These are phyloP conservation scores for Chrysolina haemoptera DNA, from an alignment of 2,888 invertebrate species.

Conservation along the genomic window DNA sequence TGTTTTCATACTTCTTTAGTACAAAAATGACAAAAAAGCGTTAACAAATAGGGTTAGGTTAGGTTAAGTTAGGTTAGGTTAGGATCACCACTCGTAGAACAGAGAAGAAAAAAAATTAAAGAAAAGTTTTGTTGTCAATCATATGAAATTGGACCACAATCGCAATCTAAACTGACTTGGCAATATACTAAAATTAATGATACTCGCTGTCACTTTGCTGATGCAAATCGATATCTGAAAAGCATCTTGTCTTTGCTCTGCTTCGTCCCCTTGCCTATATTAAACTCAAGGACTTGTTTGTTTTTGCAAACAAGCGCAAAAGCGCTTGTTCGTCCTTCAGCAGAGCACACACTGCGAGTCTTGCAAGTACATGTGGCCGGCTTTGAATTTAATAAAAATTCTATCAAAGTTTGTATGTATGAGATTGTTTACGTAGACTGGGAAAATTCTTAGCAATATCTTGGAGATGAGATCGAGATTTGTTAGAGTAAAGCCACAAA, in stretches of 20 bases:
- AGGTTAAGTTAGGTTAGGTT: too few relatives aligned
- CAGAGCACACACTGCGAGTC: neutral
- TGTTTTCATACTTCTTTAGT: too few relatives aligned
- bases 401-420: slow-evolving; percentile 45
- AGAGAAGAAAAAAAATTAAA: too few relatives aligned
- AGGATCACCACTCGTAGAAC: too few relatives aligned
- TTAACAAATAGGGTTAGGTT: too few relatives aligned
- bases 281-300: slow-evolving; percentile 30
- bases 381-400: slow-evolving; percentile 48
- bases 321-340: neutral
- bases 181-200: too few relatives aligned
- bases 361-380: slow-evolving; percentile 28
- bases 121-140: too few relatives aligned
- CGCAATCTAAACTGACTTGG: too few relatives aligned
- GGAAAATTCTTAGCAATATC: slow-evolving; percentile 42
- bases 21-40: too few relatives aligned
- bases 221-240: too few relatives aligned
- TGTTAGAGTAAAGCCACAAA: neutral
- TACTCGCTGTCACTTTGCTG: too few relatives aligned
- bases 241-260: neutral
- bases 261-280: neutral
- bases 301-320: slow-evolving; percentile 23
- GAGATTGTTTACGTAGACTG: slow-evolving; percentile 46
- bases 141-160: too few relatives aligned
- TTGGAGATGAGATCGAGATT: slow-evolving; percentile 36